A percentile compares a stretch with the other conserved stretches of the same genome.
phyloP scores from a whole-genome alignment of 2,797 vertebrate species.

The Tolypeutes matacus region DNA sequence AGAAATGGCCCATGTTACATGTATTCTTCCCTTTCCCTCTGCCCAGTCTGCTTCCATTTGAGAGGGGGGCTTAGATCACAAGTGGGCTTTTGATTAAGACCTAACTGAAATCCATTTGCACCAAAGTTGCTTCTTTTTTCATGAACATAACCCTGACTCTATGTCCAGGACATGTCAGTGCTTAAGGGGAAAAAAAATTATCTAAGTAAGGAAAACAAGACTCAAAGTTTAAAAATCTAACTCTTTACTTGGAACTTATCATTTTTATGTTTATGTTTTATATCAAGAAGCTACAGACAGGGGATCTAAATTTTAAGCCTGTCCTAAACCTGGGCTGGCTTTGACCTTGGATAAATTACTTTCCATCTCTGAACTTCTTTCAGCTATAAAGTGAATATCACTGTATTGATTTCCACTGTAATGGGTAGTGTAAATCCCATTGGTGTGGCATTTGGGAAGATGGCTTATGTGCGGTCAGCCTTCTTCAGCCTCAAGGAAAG shows the following conservation, averaged over 20 bases:
- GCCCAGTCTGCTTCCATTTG: no score
- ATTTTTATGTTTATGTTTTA: constrained; percentile 53
- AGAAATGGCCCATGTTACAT: no score
- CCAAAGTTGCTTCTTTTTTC: constrained; percentile 41
- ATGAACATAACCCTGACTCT: background rate
- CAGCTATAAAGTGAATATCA: constrained; percentile 44
- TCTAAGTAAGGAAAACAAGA: constrained; percentile 37
- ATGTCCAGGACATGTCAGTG: background rate
- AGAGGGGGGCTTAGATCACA: background rate
- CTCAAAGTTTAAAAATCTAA: constrained; percentile 50
- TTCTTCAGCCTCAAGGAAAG: constrained; percentile 59
- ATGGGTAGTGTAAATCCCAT: constrained; percentile 39
- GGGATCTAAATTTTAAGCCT: constrained; percentile 36
- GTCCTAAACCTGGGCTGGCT: background rate
- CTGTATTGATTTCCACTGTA: constrained; percentile 61
- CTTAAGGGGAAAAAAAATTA: background rate
- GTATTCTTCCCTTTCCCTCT: no score
- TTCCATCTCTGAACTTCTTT: constrained; percentile 49
- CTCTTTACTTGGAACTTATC: constrained; percentile 21
- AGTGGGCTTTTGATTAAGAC: constrained; percentile 27
- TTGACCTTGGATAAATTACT: constrained; percentile 72
- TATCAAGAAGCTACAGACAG: constrained; percentile 21
- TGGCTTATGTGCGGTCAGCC: constrained; percentile 16
- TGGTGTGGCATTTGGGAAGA: background rate
- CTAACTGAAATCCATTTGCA: background rate